These are phyloP conservation scores for Chalcosyrphus nemorum DNA, from an alignment of 2,888 invertebrate genomes.

Conservation along the genomic window DNA sequence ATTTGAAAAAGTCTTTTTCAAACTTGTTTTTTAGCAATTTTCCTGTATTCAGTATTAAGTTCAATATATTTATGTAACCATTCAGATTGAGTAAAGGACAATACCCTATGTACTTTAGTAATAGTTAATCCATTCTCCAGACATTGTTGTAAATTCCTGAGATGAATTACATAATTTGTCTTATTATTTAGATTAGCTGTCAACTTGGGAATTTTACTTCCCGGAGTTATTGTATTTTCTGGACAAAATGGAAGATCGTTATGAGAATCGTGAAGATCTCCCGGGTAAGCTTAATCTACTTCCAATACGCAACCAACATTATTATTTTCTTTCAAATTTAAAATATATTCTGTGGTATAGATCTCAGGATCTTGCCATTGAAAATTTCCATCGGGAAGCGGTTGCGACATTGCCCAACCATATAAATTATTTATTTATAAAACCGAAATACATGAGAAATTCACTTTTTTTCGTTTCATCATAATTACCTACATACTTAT, in stretches of 20 bases:
- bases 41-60: constrained; percentile 71
- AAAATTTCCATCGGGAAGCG: constrained; percentile 74
- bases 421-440: constrained; percentile 74
- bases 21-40: not conserved
- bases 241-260: constrained; percentile 77
- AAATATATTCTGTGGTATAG: constrained; percentile 10
- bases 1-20: constrained; percentile 77
- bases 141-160: constrained; percentile 73
- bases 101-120: constrained; percentile 75
- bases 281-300: constrained; percentile 75
- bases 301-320: constrained; percentile 76
- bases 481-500: constrained; percentile 55
- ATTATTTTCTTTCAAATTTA: constrained; percentile 23
- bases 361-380: constrained; percentile 74
- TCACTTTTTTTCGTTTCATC: constrained; percentile 11
- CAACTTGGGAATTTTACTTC: constrained; percentile 42
- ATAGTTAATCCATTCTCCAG: constrained; percentile 74
- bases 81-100: constrained; percentile 74
- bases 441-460: constrained; percentile 66
- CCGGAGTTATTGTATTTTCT: constrained; percentile 70
- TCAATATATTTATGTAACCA: constrained; percentile 74
- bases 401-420: constrained; percentile 73
- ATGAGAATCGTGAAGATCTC: constrained; percentile 75
- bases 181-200: constrained; percentile 62
- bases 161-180: constrained; percentile 74